Evolutionary conservation across 2,113 vertebrate species (phyloP), one percentile per base, ranked within the genome.

Genomic region (Eclectus roratus): DNA sequence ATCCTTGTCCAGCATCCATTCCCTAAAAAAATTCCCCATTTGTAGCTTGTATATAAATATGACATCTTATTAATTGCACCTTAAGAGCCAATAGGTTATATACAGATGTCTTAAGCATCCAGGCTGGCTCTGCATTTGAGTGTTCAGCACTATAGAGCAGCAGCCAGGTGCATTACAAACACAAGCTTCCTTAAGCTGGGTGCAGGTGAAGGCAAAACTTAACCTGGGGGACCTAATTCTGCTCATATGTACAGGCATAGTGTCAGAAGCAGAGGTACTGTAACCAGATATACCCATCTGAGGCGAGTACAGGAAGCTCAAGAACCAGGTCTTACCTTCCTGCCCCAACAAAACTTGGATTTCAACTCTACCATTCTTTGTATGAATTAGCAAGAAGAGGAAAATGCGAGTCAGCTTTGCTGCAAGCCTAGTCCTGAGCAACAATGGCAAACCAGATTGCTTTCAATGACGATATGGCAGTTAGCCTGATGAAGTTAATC

Each of bases 401-500:
- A 93, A 91, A 93, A 89, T n/a, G 49, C 56, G 61, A 69, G 77
- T 81, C 88, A 94, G 50, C 88, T 95, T 94, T 81, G 90, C 85
- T 88, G 82, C 85, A 86, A 86, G 60, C 65, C 64, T 88, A 55
- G 63, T 81, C 80, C 71, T 94, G 84, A 94, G 73, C 71, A 71
- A 39, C 1, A 73, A 58, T 90, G 82, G 70, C 80, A 79, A 81
- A 92, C 1, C 27, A 85, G 44, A 49, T 87, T 94, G 85, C 76
- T 94, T 93, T 92, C 72, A 93, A 80, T 88, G 72, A 90, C 10
- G 1, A 72, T 94, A 93, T 73, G 89, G 87, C 85, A 90, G 80
- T 66, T 96, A 89, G 41, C 71, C 86, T 68, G 69, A 89, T 93
- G 77, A 90, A 91, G 93, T 95, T 97, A 94, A 91, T 93, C 80